phyloP scores from a whole-genome alignment of 2,888 invertebrate species.

The Drosophila kokeensis region DNA sequence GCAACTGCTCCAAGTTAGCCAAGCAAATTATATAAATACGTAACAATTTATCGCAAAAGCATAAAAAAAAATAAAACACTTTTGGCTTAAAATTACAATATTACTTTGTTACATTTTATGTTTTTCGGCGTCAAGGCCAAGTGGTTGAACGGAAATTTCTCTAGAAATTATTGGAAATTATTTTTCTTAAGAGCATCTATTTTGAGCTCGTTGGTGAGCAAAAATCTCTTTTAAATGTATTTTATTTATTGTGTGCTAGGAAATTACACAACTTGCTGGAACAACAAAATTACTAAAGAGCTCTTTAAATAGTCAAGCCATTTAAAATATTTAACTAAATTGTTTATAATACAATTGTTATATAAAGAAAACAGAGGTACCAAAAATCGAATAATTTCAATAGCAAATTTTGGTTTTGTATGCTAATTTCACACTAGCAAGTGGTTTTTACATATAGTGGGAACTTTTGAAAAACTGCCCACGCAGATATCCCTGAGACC shows the following conservation, averaged over 20 bases:
- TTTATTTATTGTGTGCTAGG: constrained; percentile 19
- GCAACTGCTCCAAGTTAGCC: constrained; percentile 28
- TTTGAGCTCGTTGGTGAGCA: constrained; percentile 4
- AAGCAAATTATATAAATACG: constrained; percentile 34
- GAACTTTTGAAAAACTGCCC: constrained; percentile 12
- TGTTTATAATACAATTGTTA: not conserved
- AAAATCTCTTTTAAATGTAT: constrained; percentile 11
- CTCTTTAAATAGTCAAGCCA: not conserved
- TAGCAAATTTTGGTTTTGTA: not conserved
- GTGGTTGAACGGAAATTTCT: constrained; percentile 7
- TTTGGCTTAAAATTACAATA: not conserved
- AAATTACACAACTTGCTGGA: constrained; percentile 18
- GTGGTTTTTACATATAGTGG: not conserved
- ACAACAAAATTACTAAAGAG: not conserved
- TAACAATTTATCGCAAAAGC: constrained; percentile 2
- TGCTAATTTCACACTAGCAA: not conserved
- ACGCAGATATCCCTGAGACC: not conserved
- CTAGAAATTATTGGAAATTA: not conserved
- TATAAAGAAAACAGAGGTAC: not conserved
- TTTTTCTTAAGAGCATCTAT: constrained; percentile 19
- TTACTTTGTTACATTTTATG: constrained; percentile 4
- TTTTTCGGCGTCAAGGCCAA: constrained; percentile 22
- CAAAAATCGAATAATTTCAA: not conserved
- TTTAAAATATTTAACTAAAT: constrained; percentile 3
- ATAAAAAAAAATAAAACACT: not conserved